phyloP scores from a whole-genome alignment of 2,113 vertebrate species.

The Pomatostomus ruficeps region DNA sequence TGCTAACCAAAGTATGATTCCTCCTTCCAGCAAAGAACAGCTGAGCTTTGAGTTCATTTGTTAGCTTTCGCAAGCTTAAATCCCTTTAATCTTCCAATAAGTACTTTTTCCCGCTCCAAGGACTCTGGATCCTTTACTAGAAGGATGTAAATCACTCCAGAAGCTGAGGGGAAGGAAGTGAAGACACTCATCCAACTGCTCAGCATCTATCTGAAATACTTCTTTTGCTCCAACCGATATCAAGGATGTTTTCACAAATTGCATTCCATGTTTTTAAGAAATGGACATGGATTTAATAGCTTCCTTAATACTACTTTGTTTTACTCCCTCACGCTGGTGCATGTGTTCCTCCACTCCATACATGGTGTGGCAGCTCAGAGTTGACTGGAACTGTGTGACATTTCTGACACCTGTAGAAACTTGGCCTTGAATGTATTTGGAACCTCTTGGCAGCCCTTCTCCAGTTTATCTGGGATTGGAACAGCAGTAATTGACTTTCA shows the following conservation, averaged over 20 bases:
- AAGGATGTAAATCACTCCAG: conserved; percentile 24
- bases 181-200: not conserved
- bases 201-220: not conserved
- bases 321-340: not conserved
- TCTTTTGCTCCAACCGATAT: not conserved
- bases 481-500: conserved; percentile 13
- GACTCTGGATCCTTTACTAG: not conserved
- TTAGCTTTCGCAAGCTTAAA: not conserved
- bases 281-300: not conserved
- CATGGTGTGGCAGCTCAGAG: not conserved
- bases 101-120: not conserved
- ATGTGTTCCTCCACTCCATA: not conserved
- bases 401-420: conserved; percentile 49
- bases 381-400: not conserved
- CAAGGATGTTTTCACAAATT: conserved; percentile 1
- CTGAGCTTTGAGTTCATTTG: not conserved
- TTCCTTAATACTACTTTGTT: not conserved
- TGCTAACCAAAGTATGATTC: not conserved
- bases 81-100: conserved; percentile 42
- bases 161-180: conserved; percentile 20
- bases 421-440: not conserved
- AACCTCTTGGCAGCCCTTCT: not conserved
- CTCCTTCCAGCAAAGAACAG: not conserved
- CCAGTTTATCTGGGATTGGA: conserved; percentile 12
- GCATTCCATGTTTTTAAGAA: not conserved